phyloP scores from a whole-genome alignment of 2,888 invertebrate species.

The Heliothis peltigera region DNA sequence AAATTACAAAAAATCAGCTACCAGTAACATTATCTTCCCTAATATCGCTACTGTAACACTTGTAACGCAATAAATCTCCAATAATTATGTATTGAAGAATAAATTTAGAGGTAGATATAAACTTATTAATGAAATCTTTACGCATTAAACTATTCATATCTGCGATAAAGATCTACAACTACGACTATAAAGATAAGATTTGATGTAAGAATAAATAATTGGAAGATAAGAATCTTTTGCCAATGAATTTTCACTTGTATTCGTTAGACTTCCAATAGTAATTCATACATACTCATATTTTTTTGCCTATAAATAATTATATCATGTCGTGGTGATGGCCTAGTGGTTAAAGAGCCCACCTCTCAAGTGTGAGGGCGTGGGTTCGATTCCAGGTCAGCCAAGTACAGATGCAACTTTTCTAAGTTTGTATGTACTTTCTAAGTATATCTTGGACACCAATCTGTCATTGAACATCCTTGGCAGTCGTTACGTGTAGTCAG shows the following conservation, averaged over 20 bases:
- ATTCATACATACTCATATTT: too few species aligned
- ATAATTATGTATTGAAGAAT: constrained; percentile 1
- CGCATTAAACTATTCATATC: background rate
- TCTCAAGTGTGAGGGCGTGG: too few species aligned
- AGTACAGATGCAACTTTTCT: too few species aligned
- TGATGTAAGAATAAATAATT: background rate
- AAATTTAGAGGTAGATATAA: background rate
- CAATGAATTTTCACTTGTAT: background rate
- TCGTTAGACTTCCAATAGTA: too few species aligned
- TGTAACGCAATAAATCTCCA: background rate
- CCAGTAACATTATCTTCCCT: background rate
- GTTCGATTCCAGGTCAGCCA: too few species aligned
- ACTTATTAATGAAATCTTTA: background rate
- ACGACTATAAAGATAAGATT: background rate
- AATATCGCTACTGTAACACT: background rate
- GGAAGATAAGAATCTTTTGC: background rate
- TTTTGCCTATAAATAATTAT: background rate
- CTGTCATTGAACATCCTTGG: too few species aligned
- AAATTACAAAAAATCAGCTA: background rate
- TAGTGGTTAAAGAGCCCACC: too few species aligned
- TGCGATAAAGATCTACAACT: background rate
- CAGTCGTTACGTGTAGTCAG: too few species aligned
- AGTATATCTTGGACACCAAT: too few species aligned
- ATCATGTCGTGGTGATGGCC: too few species aligned
- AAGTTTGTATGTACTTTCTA: too few species aligned